Evolutionary conservation across 2,888 invertebrate genomes (phyloP), one percentile per base, ranked within the genome.

Genomic region (Meandrusa payeni): DNA sequence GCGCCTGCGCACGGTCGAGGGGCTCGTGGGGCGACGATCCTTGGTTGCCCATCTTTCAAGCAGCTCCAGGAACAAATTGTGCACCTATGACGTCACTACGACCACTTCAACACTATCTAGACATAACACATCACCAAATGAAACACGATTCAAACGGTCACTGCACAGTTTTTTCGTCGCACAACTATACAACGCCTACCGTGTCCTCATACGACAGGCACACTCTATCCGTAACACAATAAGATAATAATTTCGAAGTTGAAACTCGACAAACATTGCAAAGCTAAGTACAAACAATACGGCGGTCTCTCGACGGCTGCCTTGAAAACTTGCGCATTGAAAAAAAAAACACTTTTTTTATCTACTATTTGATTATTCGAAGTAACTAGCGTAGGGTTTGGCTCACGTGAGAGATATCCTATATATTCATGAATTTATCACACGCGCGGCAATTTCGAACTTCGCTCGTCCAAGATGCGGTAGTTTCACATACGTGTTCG

Each of bases 21-120:
- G 95, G 94, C 80, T 94, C 93, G 80, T 95, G 95, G 57, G 91
- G 90, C 68, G 94, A 93, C 58, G 95, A 94, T 68, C 94, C 93
- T 81, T 94, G 94, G 78, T 95, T 95, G 68, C 95, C 95, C 95
- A 94, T 95, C 59, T 54, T 78, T 49, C n/a, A 38, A 39, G 37
- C 41, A 27, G 17, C 13, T 32, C 12, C 20, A 24, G 34, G 3
- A 13, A 22, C 12, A 19, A 29, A 24, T 20, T 26, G 23, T 13
- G 3, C 2, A 13, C 29, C 7, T 32, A 22, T 38, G 20, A 31
- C 31, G 37, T 38, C 37, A 39, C 29, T 19, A 27, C 20, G 20
- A 29, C 13, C 39, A 28, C 39, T 22, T 22, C 7, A 1, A 10
- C 33, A 46, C 50, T 49, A 52, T 43, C 47, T 44, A 43, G 50